These are phyloP conservation scores for Podocnemis expansa DNA, from an alignment of 2,113 vertebrate genomes.

Conservation along the genomic window DNA sequence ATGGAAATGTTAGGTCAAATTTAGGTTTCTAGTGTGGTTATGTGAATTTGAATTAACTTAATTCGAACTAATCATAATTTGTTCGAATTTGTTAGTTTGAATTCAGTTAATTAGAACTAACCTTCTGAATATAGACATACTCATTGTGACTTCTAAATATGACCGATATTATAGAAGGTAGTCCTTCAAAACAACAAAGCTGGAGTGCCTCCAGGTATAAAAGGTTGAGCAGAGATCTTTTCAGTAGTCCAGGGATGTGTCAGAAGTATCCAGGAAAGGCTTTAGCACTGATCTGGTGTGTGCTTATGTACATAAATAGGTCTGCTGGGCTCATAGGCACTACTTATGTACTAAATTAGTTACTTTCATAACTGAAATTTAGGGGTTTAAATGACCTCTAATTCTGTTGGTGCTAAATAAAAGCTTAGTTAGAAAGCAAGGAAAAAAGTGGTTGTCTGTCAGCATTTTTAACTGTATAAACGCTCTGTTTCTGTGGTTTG, in stretches of 20 bases:
- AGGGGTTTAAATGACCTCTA: background rate
- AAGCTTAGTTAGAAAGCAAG: background rate
- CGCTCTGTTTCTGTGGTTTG: background rate
- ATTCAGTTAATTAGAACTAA: too few relatives aligned
- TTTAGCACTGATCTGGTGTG: background rate
- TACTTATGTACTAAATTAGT: background rate
- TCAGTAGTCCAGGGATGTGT: background rate
- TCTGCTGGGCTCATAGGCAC: background rate
- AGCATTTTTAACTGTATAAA: background rate
- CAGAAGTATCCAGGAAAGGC: rapidly evolving
- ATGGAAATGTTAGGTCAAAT: too few relatives aligned
- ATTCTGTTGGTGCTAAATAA: background rate
- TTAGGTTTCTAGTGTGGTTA: too few relatives aligned
- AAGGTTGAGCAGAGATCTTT: background rate
- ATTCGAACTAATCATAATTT: too few relatives aligned
- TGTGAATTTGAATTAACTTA: too few relatives aligned
- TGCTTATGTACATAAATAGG: background rate
- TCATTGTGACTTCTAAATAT: background rate
- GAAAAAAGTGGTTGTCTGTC: background rate
- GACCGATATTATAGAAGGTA: background rate
- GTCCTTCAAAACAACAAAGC: background rate
- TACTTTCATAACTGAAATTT: background rate
- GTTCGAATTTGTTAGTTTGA: too few relatives aligned
- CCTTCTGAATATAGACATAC: too few relatives aligned
- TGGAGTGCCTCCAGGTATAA: background rate